Evolutionary conservation across 2,113 vertebrate species (phyloP), one percentile per base, ranked within the genome.

Genomic region (Ranitomeya imitator): DNA sequence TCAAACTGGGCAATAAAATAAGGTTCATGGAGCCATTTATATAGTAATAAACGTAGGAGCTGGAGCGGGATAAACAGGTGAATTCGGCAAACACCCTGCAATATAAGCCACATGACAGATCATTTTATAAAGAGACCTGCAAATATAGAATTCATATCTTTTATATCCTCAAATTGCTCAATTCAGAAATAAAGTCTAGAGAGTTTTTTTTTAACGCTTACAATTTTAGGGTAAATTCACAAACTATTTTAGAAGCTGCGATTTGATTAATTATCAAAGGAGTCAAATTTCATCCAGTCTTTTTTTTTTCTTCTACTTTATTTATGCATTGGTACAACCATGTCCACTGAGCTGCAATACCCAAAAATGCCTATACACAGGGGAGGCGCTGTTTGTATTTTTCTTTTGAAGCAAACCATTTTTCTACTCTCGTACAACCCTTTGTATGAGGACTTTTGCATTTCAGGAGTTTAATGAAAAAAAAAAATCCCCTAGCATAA

Each of bases 31-130:
- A 86, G 85, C 78, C 69, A 81, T 87, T 87, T 81, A 80, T 80
- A 51, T 71, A 57, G 77, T 79, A 87, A 80, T 87, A 87, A 87
- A 87, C 23, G 13, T 63, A 81, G 77, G 57, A 71, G 77, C 61
- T 45, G 18, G 63, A 23, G 77, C 4, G 10, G 60, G 77, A 63
- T 79, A 87, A 87, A 87, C 78, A 80, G 45, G 86, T 65, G 51
- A 65, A 37, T 59, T 31, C 21, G 18, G 52, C 51, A 87, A 87
- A 31, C 59, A 80, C 31, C 14, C 78, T 80, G 78, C 23, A 23
- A 59, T 59, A 60, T 7, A 80, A 9, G 18, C 57, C 45, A 74
- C 31, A 74, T 74, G 71, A 77, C 74, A 21, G 45, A 77, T 52
- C 26, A 73, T 31, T 37, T 37, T 8, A 31, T 73, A 69, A 69